Percentiles rank a stretch among this genome's conserved stretches.
phyloP scores from a whole-genome alignment of 2,797 vertebrate species.

The Masticophis lateralis region DNA sequence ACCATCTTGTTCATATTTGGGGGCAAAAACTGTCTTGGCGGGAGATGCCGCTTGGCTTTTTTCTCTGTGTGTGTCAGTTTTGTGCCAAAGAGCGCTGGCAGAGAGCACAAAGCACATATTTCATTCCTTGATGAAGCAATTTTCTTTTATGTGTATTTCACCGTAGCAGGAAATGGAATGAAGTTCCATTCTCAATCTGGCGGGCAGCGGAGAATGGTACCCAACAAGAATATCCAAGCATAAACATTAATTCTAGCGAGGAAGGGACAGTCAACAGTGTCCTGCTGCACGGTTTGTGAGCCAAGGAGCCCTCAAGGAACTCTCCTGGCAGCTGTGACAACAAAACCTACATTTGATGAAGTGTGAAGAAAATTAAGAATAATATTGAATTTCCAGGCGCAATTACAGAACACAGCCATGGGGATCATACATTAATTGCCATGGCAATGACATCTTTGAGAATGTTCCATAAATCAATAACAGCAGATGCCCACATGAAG shows the following conservation, averaged over 20 bases:
- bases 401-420: conserved; percentile 69
- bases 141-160: background rate
- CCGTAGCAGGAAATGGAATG: background rate
- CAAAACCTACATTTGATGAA: conserved; percentile 66
- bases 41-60: background rate
- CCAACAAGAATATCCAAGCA: conserved; percentile 8
- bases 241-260: conserved; percentile 36
- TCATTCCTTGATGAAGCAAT: background rate
- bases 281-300: conserved; percentile 21
- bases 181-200: background rate
- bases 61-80: background rate
- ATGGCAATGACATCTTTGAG: conserved; percentile 59
- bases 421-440: conserved; percentile 69
- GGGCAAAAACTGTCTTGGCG: background rate
- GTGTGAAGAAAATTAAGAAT: conserved; percentile 74
- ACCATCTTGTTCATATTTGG: background rate
- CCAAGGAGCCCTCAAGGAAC: conserved; percentile 51
- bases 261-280: background rate
- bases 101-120: background rate
- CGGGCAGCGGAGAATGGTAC: conserved; percentile 11
- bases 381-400: conserved; percentile 73
- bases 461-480: conserved; percentile 72
- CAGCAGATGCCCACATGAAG: conserved; percentile 42
- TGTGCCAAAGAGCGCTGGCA: conserved; percentile 7
- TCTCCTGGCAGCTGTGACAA: conserved; percentile 65